Evolutionary conservation across 2,113 vertebrate genomes (phyloP).

Genomic region (Melierax canorus): DNA sequence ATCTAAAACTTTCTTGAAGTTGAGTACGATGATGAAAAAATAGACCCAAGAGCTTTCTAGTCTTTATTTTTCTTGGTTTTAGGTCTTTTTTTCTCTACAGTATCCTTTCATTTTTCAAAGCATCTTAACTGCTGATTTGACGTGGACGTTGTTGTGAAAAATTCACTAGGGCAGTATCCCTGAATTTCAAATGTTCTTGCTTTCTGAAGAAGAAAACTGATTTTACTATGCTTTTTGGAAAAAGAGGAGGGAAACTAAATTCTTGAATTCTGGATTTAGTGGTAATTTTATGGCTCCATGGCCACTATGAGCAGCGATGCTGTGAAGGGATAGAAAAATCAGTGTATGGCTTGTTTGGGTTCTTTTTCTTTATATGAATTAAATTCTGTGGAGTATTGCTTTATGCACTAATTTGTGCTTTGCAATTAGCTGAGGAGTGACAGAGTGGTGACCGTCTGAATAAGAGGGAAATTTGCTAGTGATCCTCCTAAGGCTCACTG

Average conservation of each 20-base stretch:
- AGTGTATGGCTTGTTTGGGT: background rate
- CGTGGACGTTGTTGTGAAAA: background rate
- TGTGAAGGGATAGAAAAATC: background rate
- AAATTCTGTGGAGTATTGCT: fast-evolving
- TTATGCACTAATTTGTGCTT: background rate
- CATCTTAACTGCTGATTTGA: background rate
- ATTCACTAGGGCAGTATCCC: background rate
- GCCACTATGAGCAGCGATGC: background rate
- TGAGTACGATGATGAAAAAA: background rate
- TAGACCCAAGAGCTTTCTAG: background rate
- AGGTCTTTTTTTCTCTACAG: background rate
- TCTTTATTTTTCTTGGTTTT: background rate
- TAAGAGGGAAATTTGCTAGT: background rate
- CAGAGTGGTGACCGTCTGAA: background rate
- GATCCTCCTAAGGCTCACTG: background rate
- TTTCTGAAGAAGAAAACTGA: background rate
- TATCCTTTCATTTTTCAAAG: background rate
- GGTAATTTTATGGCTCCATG: background rate
- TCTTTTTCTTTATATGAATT: background rate
- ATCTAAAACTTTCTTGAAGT: background rate
- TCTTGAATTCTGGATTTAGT: background rate
- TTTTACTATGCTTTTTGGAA: background rate
- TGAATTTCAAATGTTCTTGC: background rate
- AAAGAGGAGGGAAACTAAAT: background rate
- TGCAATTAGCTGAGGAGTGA: background rate